phyloP scores from a whole-genome alignment of 2,113 vertebrate species.

The Calyptomena viridis region DNA sequence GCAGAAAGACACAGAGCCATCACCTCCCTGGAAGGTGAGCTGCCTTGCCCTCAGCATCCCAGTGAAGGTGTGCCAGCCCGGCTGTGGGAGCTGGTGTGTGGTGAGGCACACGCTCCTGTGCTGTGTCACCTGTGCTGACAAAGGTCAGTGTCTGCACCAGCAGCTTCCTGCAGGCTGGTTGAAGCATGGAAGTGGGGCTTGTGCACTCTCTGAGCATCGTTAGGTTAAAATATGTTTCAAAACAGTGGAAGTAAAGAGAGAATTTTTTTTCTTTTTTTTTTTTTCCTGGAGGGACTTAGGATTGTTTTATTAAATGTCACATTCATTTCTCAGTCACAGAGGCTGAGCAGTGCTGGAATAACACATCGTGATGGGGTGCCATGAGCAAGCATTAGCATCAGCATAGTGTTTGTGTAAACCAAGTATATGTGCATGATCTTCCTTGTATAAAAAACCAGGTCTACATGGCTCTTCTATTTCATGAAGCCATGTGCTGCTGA shows the following conservation, averaged over 20 bases:
- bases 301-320: not conserved
- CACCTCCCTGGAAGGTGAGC: not conserved
- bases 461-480: not conserved
- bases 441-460: not conserved
- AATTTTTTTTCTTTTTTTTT: not conserved
- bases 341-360: not conserved
- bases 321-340: not conserved
- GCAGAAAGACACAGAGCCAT: not conserved
- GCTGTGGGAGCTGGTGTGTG: accelerated
- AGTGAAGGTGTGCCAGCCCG: accelerated
- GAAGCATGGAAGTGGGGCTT: accelerated
- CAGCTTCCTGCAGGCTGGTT: not conserved
- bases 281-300: not conserved
- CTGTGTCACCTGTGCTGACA: accelerated
- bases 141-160: accelerated
- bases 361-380: not conserved
- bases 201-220: not conserved
- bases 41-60: not conserved
- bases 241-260: not conserved
- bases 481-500: not conserved
- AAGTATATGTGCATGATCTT: not conserved
- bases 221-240: not conserved
- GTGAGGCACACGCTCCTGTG: not conserved
- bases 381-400: not conserved
- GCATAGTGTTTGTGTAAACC: not conserved